Conservation (phyloP, 2,797 vertebrate genomes). For the Caiman crocodilus region DNA sequence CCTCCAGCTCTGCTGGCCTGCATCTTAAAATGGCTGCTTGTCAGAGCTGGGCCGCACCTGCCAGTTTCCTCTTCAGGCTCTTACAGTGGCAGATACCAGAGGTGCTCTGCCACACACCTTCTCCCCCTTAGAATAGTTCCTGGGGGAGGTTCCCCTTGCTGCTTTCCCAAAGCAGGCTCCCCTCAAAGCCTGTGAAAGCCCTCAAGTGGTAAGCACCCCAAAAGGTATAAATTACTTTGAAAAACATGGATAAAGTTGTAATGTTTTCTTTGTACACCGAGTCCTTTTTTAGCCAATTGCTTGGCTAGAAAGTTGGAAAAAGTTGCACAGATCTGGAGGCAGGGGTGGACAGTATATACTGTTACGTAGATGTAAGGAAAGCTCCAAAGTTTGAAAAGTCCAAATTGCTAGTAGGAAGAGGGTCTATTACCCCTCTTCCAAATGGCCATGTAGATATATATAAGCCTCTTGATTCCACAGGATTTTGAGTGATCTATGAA, state of each 20-base stretch:
- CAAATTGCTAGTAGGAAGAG: neutral
- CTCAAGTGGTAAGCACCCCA: too few relatives aligned
- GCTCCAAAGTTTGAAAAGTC: neutral
- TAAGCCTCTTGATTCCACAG: fast-evolving
- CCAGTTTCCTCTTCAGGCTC: too few relatives aligned
- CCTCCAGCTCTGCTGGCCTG: too few relatives aligned
- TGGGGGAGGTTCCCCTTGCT: too few relatives aligned
- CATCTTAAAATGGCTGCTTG: too few relatives aligned
- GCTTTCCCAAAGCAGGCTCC: too few relatives aligned
- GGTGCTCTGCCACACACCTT: too few relatives aligned
- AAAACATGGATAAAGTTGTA: neutral
- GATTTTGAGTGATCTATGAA: neutral
- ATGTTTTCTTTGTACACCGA: too few relatives aligned
- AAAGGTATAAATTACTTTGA: neutral
- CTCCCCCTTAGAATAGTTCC: too few relatives aligned
- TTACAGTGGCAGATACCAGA: too few relatives aligned
- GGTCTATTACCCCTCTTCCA: neutral
- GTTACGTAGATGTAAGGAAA: neutral
- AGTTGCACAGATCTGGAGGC: neutral
- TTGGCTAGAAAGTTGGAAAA: neutral
- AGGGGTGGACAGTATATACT: neutral
- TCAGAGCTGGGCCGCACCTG: too few relatives aligned
- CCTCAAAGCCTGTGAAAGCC: too few relatives aligned
- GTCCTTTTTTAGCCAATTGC: neutral
- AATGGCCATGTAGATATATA: neutral